Conservation (phyloP, 2,113 vertebrate genomes). For the Ptyas mucosa region DNA sequence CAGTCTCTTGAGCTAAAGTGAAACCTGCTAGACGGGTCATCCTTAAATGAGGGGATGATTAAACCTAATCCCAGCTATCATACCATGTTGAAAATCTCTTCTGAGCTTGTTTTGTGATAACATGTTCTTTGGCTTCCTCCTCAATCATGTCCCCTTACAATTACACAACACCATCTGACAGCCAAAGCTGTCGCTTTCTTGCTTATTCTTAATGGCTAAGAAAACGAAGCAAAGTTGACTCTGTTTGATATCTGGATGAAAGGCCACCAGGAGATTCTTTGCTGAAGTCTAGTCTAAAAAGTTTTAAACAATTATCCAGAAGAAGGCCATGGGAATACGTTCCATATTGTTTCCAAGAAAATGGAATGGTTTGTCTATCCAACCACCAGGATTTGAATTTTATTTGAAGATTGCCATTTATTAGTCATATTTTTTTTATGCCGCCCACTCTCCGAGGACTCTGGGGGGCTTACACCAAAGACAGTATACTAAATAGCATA, state of each 20-base stretch:
- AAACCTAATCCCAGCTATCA: neutral
- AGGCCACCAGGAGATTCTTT: neutral
- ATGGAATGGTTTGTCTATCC: neutral
- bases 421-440: no score
- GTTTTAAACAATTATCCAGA: neutral
- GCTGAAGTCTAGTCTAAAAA: neutral
- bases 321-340: neutral
- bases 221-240: neutral
- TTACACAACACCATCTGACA: neutral
- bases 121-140: neutral
- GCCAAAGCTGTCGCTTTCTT: neutral
- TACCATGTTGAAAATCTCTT: neutral
- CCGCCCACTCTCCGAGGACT: no score
- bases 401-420: neutral
- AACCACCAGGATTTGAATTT: neutral
- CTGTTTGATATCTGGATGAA: neutral
- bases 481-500: no score
- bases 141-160: neutral
- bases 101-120: neutral
- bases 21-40: neutral
- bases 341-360: neutral
- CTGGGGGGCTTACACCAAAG: no score
- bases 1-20: neutral
- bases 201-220: neutral
- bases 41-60: neutral